Conservation (phyloP, 1,140 invertebrate species). For the Heliconius melpomene region DNA sequence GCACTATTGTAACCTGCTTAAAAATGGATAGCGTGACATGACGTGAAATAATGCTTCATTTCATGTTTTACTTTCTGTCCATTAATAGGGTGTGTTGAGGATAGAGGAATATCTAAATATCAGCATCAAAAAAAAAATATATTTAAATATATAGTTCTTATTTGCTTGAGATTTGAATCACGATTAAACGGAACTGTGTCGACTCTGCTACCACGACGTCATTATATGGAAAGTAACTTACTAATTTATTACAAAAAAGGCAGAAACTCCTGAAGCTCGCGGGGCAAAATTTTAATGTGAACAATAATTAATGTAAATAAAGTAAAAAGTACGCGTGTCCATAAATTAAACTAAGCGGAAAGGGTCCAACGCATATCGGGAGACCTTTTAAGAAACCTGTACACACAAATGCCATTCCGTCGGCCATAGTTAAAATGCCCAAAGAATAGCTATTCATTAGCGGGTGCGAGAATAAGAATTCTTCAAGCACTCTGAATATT, state of each 20-base stretch:
- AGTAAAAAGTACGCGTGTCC: constrained; percentile 66
- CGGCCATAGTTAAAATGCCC: constrained; percentile 79
- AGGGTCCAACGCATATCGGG: constrained; percentile 72
- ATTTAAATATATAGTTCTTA: background rate
- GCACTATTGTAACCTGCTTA: constrained; percentile 33
- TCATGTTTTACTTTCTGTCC: background rate
- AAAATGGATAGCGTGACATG: background rate
- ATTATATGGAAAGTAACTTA: background rate
- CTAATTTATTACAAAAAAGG: constrained; percentile 23
- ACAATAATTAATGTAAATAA: constrained; percentile 76
- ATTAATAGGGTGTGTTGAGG: background rate
- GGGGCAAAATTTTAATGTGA: constrained; percentile 63
- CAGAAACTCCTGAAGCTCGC: constrained; percentile 21
- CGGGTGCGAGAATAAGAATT: constrained; percentile 80
- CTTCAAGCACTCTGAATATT: constrained; percentile 76
- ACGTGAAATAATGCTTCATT: background rate
- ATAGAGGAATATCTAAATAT: too few species aligned
- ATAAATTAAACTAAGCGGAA: constrained; percentile 78
- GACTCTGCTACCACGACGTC: background rate
- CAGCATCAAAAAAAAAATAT: background rate
- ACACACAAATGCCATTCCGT: constrained; percentile 77
- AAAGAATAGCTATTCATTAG: constrained; percentile 81
- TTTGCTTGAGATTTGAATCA: background rate
- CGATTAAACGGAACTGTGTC: background rate
- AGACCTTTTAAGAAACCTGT: constrained; percentile 79